Evolutionary conservation across 2,113 vertebrate species (phyloP).

Genomic region (Prionailurus bengalensis): DNA sequence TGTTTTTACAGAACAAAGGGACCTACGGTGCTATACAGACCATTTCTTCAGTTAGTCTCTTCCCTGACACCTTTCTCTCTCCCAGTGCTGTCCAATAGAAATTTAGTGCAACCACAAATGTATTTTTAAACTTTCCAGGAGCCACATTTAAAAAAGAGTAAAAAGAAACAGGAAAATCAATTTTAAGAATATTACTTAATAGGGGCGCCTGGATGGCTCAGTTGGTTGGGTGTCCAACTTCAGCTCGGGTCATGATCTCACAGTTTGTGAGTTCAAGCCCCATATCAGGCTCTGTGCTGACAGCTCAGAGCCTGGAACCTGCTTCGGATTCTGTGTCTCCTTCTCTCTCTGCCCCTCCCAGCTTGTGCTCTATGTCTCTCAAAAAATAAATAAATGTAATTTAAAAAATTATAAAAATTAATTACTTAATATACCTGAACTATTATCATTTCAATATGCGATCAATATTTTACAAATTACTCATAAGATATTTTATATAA

Average conservation of each 20-base stretch:
- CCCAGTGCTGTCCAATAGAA: neutral
- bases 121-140: conserved; percentile 24
- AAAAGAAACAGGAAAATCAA: neutral
- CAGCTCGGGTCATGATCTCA: no score
- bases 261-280: no score
- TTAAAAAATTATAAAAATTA: no score
- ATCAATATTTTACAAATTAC: neutral
- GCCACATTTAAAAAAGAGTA: neutral
- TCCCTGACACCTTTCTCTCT: neutral
- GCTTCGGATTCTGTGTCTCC: no score
- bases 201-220: no score
- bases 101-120: conserved; percentile 8
- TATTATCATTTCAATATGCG: neutral
- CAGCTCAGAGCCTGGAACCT: no score
- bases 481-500: neutral
- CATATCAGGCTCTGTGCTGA: no score
- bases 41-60: neutral
- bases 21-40: neutral
- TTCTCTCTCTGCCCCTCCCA: no score
- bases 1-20: neutral
- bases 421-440: neutral
- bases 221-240: no score
- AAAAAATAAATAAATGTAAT: no score
- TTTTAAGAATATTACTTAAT: conserved; percentile 26
- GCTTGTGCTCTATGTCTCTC: no score